These are phyloP conservation scores for Dynastes maya DNA, from an alignment of 2,888 invertebrate species.

Conservation along the genomic window DNA sequence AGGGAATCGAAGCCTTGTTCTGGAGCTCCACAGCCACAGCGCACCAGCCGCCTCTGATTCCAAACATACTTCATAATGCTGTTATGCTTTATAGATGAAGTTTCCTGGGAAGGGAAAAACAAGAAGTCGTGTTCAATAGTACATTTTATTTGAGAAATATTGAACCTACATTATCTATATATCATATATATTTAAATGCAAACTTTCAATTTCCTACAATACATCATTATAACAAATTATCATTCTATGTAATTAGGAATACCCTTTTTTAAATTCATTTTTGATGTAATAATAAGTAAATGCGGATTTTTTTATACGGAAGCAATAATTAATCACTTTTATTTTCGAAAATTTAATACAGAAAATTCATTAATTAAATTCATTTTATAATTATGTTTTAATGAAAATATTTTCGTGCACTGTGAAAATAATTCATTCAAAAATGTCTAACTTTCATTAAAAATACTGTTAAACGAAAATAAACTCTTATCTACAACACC, in stretches of 20 bases:
- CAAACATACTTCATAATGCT: no score
- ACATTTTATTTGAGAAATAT: slow-evolving; percentile 60
- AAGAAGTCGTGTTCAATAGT: slow-evolving; percentile 46
- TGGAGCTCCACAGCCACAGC: no score
- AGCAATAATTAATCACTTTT: slow-evolving; percentile 54
- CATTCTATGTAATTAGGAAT: slow-evolving; percentile 52
- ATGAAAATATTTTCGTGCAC: neutral
- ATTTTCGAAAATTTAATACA: slow-evolving; percentile 47
- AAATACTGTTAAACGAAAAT: slow-evolving; percentile 3
- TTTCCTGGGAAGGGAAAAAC: slow-evolving; percentile 10
- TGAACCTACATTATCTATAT: slow-evolving; percentile 57
- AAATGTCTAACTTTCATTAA: neutral
- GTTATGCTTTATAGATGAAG: no score
- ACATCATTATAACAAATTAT: slow-evolving; percentile 58
- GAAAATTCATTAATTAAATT: neutral
- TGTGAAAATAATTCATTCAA: neutral
- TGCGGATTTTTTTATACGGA: slow-evolving; percentile 48
- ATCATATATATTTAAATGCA: slow-evolving; percentile 54
- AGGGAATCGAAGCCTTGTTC: no score
- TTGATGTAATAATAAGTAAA: slow-evolving; percentile 45
- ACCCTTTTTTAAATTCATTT: slow-evolving; percentile 53
- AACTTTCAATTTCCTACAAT: slow-evolving; percentile 56
- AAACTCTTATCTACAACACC: neutral
- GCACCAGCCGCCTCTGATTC: no score
- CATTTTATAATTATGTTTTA: neutral